phyloP scores from a whole-genome alignment of 2,797 vertebrate genomes.

The Lutjanus argentimaculatus region DNA sequence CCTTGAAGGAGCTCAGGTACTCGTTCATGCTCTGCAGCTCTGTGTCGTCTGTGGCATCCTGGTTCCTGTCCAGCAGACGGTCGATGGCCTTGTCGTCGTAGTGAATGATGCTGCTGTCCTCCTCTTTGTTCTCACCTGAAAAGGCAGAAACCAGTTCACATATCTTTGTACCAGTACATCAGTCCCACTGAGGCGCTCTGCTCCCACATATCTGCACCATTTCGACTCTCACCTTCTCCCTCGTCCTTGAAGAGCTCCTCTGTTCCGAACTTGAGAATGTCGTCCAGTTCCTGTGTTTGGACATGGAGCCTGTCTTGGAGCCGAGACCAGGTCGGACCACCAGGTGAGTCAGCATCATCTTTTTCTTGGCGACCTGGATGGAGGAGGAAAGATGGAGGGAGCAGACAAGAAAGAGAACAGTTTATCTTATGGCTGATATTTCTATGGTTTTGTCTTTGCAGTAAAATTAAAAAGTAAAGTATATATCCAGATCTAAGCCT shows the following conservation, averaged over 20 bases:
- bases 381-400: not conserved
- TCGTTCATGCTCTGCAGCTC: conserved; percentile 99
- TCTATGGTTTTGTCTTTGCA: not conserved
- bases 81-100: conserved; percentile 98
- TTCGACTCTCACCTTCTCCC: conserved; percentile 66
- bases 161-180: accelerated
- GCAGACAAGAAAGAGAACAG: not conserved
- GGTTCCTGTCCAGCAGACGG: conserved; percentile 94
- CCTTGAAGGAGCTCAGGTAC: conserved; percentile 98
- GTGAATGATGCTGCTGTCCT: conserved; percentile 97
- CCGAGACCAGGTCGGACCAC: conserved; percentile 97
- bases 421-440: too few relatives aligned
- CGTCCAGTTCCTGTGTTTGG: conserved; percentile 99
- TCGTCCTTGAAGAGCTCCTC: conserved; percentile 98
- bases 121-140: conserved; percentile 94
- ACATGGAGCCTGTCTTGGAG: conserved; percentile 99
- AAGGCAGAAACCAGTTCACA: not conserved
- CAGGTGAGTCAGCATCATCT: conserved; percentile 99
- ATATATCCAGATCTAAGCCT: not conserved
- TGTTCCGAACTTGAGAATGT: conserved; percentile 98
- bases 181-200: not conserved
- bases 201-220: accelerated
- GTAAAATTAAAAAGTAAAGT: too few relatives aligned
- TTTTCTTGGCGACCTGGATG: conserved; percentile 95
- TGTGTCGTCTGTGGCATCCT: conserved; percentile 95